These are phyloP conservation scores for Drosophila lacicola DNA, from an alignment of 2,888 invertebrate genomes.

Conservation along the genomic window DNA sequence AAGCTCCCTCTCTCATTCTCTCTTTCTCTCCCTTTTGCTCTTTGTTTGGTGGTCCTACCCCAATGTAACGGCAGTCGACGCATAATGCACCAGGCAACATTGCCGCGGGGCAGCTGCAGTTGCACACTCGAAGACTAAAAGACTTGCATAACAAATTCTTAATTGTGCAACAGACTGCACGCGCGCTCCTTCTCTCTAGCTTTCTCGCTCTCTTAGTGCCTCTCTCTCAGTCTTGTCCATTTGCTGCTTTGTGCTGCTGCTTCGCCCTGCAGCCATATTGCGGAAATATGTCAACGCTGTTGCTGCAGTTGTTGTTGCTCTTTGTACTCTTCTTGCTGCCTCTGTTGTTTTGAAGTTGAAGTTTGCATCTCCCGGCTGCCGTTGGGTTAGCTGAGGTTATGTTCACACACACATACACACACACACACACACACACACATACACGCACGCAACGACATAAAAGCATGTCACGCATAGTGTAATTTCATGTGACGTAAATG, in stretches of 20 bases:
- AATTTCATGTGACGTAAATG: slow-evolving; percentile 77
- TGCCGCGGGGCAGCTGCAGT: slow-evolving; percentile 51
- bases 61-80: slow-evolving; percentile 49
- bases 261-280: slow-evolving; percentile 70
- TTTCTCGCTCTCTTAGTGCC: slow-evolving; percentile 10
- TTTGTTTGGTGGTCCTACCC: slow-evolving; percentile 59
- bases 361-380: slow-evolving; percentile 62
- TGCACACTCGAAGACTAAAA: slow-evolving; percentile 52
- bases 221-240: slow-evolving; percentile 23
- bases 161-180: slow-evolving; percentile 71
- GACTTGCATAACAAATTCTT: slow-evolving; percentile 80
- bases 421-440: slow-evolving; percentile 29
- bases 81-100: slow-evolving; percentile 59
- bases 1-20: slow-evolving; percentile 19
- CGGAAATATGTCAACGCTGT: slow-evolving; percentile 74
- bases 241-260: slow-evolving; percentile 46
- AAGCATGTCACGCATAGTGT: slow-evolving; percentile 76
- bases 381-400: slow-evolving; percentile 68
- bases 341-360: slow-evolving; percentile 70
- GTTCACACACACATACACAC: slow-evolving; percentile 43
- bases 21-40: background rate
- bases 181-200: slow-evolving; percentile 10
- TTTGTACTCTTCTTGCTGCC: slow-evolving; percentile 31
- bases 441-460: slow-evolving; percentile 46
- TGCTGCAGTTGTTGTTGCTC: slow-evolving; percentile 18